These are phyloP conservation scores for Pantherophis vulpinus DNA, from an alignment of 2,797 vertebrate genomes.

Conservation along the genomic window DNA sequence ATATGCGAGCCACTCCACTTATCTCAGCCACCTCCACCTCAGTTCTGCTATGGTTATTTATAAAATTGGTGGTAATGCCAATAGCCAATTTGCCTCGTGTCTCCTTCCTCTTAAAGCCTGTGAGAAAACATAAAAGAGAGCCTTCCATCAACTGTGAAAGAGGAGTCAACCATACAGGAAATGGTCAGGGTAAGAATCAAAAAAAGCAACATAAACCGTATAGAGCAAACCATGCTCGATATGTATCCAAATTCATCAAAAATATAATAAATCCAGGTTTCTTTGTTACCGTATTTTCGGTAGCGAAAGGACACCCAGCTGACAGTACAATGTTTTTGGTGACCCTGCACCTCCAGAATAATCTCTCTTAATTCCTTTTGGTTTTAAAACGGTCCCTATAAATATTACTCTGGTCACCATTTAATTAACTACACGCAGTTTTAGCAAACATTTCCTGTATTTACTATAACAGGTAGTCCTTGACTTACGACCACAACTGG, in stretches of 20 bases:
- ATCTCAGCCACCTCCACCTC: constrained; percentile 91
- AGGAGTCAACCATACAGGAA: not conserved
- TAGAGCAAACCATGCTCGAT: not conserved
- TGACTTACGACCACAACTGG: not conserved
- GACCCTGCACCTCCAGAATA: not conserved
- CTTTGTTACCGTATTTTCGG: not conserved
- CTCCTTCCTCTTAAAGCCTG: constrained; percentile 90
- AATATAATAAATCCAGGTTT: not conserved
- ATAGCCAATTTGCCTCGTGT: constrained; percentile 91
- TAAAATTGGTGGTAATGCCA: constrained; percentile 91
- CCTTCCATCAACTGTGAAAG: not conserved
- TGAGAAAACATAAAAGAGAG: not conserved
- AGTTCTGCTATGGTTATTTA: constrained; percentile 78
- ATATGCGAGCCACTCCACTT: constrained; percentile 92
- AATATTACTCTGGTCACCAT: not conserved
- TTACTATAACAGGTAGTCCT: not conserved
- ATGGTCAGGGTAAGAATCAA: not conserved
- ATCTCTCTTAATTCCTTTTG: not conserved
- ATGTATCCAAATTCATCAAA: not conserved
- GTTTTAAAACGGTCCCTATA: not conserved
- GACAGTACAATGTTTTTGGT: not conserved
- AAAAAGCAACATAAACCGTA: not conserved
- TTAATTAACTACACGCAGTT: not conserved
- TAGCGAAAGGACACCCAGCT: not conserved
- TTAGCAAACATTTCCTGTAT: not conserved